Percentiles rank a stretch among this genome's conserved stretches.
These are phyloP conservation scores for Drosophila imparisetae DNA, from an alignment of 2,888 invertebrate genomes.

Conservation along the genomic window DNA sequence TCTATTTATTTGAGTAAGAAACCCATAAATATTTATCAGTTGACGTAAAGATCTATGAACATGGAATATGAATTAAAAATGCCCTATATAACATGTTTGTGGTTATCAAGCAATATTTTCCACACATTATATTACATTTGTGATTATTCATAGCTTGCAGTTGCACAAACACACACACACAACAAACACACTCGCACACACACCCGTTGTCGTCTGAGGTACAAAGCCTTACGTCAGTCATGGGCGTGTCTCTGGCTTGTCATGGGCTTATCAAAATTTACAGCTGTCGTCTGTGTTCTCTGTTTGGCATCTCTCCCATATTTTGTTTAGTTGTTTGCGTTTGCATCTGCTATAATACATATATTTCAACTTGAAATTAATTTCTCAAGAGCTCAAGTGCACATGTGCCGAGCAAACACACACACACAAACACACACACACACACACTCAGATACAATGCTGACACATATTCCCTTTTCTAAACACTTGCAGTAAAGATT, in stretches of 20 bases:
- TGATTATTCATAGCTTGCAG: constrained; percentile 8
- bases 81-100: background rate
- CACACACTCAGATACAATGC: constrained; percentile 14
- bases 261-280: constrained; percentile 66
- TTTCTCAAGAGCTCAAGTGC: constrained; percentile 81
- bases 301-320: constrained; percentile 42
- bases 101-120: background rate
- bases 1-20: background rate
- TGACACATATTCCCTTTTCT: constrained; percentile 62
- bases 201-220: constrained; percentile 19
- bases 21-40: background rate
- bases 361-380: constrained; percentile 77
- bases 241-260: constrained; percentile 40
- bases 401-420: constrained; percentile 69
- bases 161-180: constrained; percentile 5
- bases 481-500: constrained; percentile 73
- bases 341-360: constrained; percentile 65
- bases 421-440: constrained; percentile 20
- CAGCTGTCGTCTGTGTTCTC: constrained; percentile 61
- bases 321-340: constrained; percentile 67
- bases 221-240: constrained; percentile 34
- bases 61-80: background rate
- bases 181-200: background rate
- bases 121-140: constrained; percentile 2
- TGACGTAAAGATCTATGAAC: background rate